Conservation (phyloP, 2,797 vertebrate species). For the Pipistrellus pygmaeus region DNA sequence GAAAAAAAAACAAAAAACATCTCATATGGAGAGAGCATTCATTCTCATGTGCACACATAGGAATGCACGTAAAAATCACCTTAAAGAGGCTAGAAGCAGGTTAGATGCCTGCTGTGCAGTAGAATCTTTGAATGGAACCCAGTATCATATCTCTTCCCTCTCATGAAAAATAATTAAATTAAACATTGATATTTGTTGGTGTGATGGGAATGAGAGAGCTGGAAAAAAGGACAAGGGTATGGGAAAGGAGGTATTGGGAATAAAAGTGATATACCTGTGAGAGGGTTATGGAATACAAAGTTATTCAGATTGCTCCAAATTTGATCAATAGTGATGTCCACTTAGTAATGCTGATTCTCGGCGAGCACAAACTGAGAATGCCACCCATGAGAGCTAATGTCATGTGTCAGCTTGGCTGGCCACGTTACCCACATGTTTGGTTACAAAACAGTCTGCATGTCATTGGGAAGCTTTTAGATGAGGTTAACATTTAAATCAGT, state of each 20-base stretch:
- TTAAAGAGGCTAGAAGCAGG: background rate
- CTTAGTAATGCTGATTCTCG: background rate
- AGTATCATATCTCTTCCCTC: background rate
- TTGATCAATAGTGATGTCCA: background rate
- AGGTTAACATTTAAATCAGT: background rate
- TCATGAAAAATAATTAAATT: background rate
- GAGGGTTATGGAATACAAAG: background rate
- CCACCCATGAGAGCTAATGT: fast-evolving
- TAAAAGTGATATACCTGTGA: background rate
- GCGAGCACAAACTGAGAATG: background rate
- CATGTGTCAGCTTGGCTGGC: background rate
- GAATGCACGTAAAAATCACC: background rate
- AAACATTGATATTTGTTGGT: background rate
- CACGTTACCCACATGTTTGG: background rate
- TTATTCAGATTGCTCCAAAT: background rate
- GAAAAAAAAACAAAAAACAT: background rate
- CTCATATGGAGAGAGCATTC: background rate
- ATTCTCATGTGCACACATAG: fast-evolving
- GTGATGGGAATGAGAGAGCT: background rate
- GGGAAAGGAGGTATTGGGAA: background rate
- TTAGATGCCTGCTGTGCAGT: fast-evolving
- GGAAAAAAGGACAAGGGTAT: background rate
- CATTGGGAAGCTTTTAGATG: background rate
- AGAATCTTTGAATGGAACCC: background rate
- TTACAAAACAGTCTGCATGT: background rate